Percentiles rank a stretch among this genome's conserved stretches.
Evolutionary conservation across 2,113 vertebrate species (phyloP).

Genomic region (Sisor rabdophorus): DNA sequence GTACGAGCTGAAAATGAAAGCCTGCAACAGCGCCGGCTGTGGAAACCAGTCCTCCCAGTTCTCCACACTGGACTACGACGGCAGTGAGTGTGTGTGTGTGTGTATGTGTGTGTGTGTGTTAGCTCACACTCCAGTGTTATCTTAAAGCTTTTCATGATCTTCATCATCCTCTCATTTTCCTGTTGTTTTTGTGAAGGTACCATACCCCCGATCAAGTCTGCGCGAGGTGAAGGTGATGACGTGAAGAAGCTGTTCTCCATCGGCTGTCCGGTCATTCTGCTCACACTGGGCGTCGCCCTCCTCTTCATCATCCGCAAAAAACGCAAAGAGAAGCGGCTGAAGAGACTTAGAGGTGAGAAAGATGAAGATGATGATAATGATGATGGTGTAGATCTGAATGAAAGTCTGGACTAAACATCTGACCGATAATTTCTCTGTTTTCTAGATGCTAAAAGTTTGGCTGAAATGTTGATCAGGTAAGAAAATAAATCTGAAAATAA

Average conservation of each 20-base stretch:
- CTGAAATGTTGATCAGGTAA: constrained; percentile 98
- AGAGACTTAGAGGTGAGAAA: constrained; percentile 86
- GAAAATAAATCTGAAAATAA: constrained; percentile 4
- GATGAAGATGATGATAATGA: not conserved
- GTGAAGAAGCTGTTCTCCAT: constrained; percentile 98
- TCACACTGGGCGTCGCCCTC: constrained; percentile 85
- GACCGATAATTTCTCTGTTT: not conserved
- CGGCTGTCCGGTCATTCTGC: constrained; percentile 89
- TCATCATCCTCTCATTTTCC: not conserved
- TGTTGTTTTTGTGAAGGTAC: constrained; percentile 71
- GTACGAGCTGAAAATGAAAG: constrained; percentile 97
- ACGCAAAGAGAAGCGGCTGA: constrained; percentile 94
- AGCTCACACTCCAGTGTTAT: not conserved
- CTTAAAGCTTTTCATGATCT: not conserved
- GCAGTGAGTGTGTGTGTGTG: constrained; percentile 79
- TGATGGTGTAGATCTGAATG: not conserved
- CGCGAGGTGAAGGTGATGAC: constrained; percentile 86
- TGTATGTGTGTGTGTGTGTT: not conserved
- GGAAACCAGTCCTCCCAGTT: constrained; percentile 93
- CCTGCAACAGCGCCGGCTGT: constrained; percentile 96
- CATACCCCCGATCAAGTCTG: constrained; percentile 94
- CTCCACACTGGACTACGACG: constrained; percentile 92
- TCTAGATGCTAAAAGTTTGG: constrained; percentile 94
- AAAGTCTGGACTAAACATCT: too few species aligned
- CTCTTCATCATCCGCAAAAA: constrained; percentile 95